Conservation (phyloP, 1,140 invertebrate species). For the Oreohelix idahoensis region DNA sequence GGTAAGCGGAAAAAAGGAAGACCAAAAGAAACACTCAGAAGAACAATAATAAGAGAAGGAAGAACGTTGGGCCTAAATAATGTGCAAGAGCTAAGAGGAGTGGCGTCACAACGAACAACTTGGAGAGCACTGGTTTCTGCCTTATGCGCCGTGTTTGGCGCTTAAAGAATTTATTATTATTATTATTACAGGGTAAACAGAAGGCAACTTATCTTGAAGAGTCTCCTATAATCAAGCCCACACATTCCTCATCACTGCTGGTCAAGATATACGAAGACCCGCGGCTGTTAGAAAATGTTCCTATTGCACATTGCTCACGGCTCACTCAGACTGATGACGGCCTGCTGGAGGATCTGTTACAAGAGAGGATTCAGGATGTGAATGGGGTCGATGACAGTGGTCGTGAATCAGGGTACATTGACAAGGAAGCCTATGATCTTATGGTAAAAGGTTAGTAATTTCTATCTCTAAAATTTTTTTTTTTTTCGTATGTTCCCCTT, state of each 20-base stretch:
- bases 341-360: slow-evolving; percentile 39
- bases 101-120: too few species aligned
- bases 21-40: too few species aligned
- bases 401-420: slow-evolving; percentile 31
- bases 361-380: slow-evolving; percentile 13
- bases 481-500: too few species aligned
- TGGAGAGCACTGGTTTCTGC: too few species aligned
- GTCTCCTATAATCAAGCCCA: not conserved
- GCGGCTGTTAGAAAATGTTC: not conserved
- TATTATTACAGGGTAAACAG: too few species aligned
- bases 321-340: slow-evolving; percentile 42
- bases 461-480: not conserved
- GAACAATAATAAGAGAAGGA: too few species aligned
- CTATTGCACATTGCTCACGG: not conserved
- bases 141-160: too few species aligned
- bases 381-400: slow-evolving; percentile 4
- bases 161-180: too few species aligned
- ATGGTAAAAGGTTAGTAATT: slow-evolving; percentile 47
- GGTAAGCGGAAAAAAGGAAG: too few species aligned
- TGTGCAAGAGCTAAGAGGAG: too few species aligned
- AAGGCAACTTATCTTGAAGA: slow-evolving; percentile 9
- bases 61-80: too few species aligned
- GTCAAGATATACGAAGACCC: slow-evolving; percentile 38
- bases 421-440: slow-evolving; percentile 49
- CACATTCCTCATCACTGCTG: slow-evolving; percentile 2